These are phyloP conservation scores for Doryteuthis pealeii DNA, from an alignment of 1,140 invertebrate genomes.

Conservation along the genomic window DNA sequence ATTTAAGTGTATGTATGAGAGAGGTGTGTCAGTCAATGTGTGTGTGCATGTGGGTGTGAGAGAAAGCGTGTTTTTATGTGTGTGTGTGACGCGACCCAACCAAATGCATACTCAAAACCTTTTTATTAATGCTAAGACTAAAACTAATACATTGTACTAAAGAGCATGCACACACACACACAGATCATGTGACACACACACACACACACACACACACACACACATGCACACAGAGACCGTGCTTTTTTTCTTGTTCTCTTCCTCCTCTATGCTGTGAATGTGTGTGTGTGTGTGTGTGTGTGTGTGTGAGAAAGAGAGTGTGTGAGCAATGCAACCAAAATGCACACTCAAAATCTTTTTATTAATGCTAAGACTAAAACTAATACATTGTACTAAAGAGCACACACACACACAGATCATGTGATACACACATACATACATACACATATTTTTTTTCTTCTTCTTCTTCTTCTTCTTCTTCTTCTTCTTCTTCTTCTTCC, in stretches of 20 bases:
- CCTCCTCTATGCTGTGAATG: no score
- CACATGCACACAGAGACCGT: no score
- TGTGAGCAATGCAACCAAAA: background rate
- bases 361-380: background rate
- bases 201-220: background rate
- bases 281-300: background rate
- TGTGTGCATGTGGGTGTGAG: background rate
- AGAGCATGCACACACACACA: background rate
- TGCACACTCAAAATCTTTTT: background rate
- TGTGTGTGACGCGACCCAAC: background rate
- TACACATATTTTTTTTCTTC: no score
- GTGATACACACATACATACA: background rate
- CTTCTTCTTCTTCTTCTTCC: no score
- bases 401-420: background rate
- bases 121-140: background rate
- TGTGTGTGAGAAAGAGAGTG: no score
- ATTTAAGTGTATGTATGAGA: background rate
- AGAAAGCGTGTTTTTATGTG: background rate
- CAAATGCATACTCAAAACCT: background rate
- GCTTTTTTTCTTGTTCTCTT: no score
- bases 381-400: background rate
- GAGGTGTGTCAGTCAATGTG: background rate
- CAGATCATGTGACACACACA: background rate
- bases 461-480: no score
- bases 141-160: background rate